Evolutionary conservation across 2,888 invertebrate genomes (phyloP).

Genomic region (Autographa gamma): DNA sequence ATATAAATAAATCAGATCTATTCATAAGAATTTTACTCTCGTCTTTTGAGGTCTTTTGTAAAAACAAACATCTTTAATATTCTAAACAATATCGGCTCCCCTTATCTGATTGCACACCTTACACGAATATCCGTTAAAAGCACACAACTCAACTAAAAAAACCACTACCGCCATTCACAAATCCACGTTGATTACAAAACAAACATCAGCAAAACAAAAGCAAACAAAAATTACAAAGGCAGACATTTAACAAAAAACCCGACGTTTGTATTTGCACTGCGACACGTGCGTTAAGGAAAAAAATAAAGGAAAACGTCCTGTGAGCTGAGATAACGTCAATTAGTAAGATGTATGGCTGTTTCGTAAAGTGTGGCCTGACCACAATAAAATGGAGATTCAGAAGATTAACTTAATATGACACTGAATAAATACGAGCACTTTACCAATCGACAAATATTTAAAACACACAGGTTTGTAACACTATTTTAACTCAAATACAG

Average conservation of each 20-base stretch:
- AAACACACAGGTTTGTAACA: no score
- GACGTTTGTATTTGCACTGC: slow-evolving; percentile 44
- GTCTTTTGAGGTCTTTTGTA: no score
- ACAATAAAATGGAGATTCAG: background rate
- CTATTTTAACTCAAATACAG: no score
- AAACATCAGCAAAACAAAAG: slow-evolving; percentile 16
- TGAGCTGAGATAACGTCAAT: slow-evolving; percentile 71
- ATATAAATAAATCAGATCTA: no score
- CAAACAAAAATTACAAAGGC: slow-evolving; percentile 32
- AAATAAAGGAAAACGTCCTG: slow-evolving; percentile 64
- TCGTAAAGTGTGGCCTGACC: slow-evolving; percentile 57
- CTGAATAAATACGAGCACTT: background rate
- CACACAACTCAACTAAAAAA: background rate
- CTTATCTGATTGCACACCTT: background rate
- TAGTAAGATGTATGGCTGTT: slow-evolving; percentile 72
- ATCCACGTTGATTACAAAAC: slow-evolving; percentile 1
- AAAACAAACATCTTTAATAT: background rate
- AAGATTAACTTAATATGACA: slow-evolving; percentile 9
- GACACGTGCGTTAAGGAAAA: slow-evolving; percentile 56
- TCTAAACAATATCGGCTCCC: background rate
- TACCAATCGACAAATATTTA: no score
- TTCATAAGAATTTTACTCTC: no score
- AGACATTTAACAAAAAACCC: slow-evolving; percentile 24
- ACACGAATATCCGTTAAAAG: background rate
- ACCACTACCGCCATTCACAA: slow-evolving; percentile 2